Percentiles rank a stretch among this genome's conserved stretches.
These are phyloP conservation scores for Enoplosus armatus DNA, from an alignment of 2,797 vertebrate genomes.

Conservation along the genomic window DNA sequence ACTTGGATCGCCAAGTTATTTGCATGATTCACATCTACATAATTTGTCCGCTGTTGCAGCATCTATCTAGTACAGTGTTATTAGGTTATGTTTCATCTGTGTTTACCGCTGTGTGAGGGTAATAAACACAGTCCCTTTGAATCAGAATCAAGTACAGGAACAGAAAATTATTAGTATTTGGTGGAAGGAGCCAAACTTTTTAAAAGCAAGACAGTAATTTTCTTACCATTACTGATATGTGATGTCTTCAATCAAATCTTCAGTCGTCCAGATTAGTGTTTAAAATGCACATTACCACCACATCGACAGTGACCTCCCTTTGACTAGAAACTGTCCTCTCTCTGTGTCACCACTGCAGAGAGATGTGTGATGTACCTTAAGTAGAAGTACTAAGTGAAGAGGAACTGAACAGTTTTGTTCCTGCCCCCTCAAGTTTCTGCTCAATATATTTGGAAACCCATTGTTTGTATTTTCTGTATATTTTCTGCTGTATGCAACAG, in stretches of 20 bases:
- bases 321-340: constrained; percentile 13
- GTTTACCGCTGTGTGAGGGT: background rate
- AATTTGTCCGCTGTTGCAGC: background rate
- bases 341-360: constrained; percentile 9
- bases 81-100: background rate
- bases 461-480: background rate
- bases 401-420: constrained; percentile 56
- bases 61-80: background rate
- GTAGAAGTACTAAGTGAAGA: constrained; percentile 52
- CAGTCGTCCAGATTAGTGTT: constrained; percentile 1
- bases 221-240: constrained; percentile 53
- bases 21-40: constrained; percentile 12
- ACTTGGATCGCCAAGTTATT: background rate
- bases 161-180: background rate
- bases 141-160: background rate
- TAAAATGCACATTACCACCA: background rate
- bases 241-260: constrained; percentile 15
- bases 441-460: constrained; percentile 10
- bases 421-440: constrained; percentile 46
- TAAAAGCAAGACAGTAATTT: constrained; percentile 13
- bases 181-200: background rate
- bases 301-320: background rate
- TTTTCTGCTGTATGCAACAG: constrained; percentile 9
- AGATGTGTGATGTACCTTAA: constrained; percentile 43
- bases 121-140: constrained; percentile 10